Evolutionary conservation across 23 tunicate genomes (phyloP).

Genomic region (Styela plicata): DNA sequence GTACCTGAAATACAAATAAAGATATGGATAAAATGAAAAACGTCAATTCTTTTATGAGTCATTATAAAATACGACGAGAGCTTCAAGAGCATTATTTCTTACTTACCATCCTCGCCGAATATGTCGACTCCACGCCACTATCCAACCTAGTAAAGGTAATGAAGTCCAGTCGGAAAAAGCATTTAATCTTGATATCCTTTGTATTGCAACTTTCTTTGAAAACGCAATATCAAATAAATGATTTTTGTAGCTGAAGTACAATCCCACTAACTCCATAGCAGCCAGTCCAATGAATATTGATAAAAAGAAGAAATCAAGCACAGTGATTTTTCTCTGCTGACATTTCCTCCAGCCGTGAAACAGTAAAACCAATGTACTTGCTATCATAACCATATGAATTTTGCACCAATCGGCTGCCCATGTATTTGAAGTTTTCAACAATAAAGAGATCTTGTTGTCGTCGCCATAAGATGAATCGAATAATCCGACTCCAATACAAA

Average conservation of each 20-base stretch:
- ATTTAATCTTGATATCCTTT: constrained; percentile 13
- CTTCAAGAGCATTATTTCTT: no score
- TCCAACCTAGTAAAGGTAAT: constrained; percentile 63
- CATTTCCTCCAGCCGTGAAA: constrained; percentile 7
- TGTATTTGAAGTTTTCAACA: background rate
- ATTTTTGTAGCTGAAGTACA: background rate
- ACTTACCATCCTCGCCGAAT: constrained; percentile 81
- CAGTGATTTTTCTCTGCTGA: constrained; percentile 37
- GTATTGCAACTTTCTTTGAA: background rate
- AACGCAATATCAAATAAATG: background rate
- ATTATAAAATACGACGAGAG: no score
- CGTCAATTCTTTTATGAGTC: no score
- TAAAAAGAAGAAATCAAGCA: constrained; percentile 48
- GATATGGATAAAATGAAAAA: background rate
- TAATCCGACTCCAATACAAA: constrained; percentile 5
- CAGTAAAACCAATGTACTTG: background rate
- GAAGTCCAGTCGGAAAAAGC: constrained; percentile 60
- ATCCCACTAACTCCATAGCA: constrained; percentile 31
- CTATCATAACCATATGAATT: background rate
- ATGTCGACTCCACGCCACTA: constrained; percentile 70
- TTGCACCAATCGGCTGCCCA: constrained; percentile 11
- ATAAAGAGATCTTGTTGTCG: background rate
- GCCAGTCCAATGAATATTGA: constrained; percentile 48
- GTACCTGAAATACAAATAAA: constrained; percentile 40
- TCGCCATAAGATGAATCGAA: constrained; percentile 20